Conservation (phyloP, 2,797 vertebrate genomes). For the Xenopus petersii region DNA sequence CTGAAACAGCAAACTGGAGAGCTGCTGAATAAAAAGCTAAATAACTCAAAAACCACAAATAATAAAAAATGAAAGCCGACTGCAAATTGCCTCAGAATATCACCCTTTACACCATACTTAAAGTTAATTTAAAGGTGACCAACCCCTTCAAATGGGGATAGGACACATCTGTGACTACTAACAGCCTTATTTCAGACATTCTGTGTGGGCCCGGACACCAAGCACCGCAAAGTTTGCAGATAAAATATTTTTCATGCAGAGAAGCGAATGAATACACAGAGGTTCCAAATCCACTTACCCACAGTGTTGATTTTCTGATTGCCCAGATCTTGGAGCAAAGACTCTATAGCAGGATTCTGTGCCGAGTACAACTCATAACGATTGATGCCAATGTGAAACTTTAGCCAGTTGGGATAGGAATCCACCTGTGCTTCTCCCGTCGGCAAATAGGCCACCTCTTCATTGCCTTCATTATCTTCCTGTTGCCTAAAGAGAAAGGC, state of each 20-base stretch:
- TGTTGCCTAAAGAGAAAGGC: conserved; percentile 69
- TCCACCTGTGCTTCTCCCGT: conserved; percentile 81
- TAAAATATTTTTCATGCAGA: neutral
- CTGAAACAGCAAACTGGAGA: too few species aligned
- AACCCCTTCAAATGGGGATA: too few species aligned
- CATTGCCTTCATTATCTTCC: conserved; percentile 77
- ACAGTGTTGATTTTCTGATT: conserved; percentile 92
- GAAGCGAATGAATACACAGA: conserved; percentile 27
- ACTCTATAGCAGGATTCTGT: conserved; percentile 84
- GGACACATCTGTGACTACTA: too few species aligned
- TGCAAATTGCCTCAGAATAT: too few species aligned
- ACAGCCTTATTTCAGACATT: too few species aligned
- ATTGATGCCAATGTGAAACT: conserved; percentile 97
- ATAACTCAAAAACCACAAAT: too few species aligned
- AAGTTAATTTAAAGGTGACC: too few species aligned
- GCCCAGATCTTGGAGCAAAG: conserved; percentile 86
- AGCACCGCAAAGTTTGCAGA: neutral
- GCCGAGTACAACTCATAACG: conserved; percentile 92
- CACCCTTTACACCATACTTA: too few species aligned
- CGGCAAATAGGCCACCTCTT: conserved; percentile 75
- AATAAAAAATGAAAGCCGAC: too few species aligned
- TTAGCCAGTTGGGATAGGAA: conserved; percentile 96
- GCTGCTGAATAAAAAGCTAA: too few species aligned
- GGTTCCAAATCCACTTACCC: conserved; percentile 71
- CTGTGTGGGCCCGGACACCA: too few species aligned